Evolutionary conservation across 1,140 invertebrate species (phyloP), one percentile per base, ranked within the genome.

Genomic region (Liolophura sinensis): DNA sequence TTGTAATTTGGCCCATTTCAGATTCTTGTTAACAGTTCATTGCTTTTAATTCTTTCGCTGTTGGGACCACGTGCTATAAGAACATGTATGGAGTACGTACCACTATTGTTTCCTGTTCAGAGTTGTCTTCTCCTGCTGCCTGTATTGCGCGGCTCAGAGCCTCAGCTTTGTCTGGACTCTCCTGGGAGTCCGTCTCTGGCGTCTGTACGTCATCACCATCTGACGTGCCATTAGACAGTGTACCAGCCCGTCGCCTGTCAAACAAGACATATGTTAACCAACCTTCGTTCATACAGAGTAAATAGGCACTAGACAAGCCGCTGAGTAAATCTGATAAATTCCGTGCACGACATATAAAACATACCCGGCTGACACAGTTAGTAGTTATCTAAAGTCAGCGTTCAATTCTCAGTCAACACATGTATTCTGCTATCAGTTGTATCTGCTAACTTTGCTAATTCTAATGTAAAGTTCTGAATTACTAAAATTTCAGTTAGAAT

Each of bases 181-280:
- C 47, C 11, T 68, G 65, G 22, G 68, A 67, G 16, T 73, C 73
- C 15, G 70, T 64, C 6, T 68, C 68, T 55, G 66, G 63, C 1
- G 62, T 69, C 52, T 58, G 60, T 31, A 58, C 54, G 14, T 74
- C 73, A 50, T 74, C 73, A n/a, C 70, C 70, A 60, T 72, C 74
- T 54, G 74, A 73, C 25, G 73, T 76, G 46, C 78, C 78, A 68
- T 78, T 80, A 7, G 75, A 50, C 40, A 77, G 4, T 16, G 67
- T 58, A 54, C 67, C 71, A 12, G 69, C 69, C 61, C 67, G 67
- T 47, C 77, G 61, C 24, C 77, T 79, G 60, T 14, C 71, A 68
- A n/a, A n/a, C 54, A 31, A 50, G 16, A 55, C 12, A 18, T n/a
- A 15, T 14, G 49, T 47, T 14, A 25, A 11, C 47, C 47, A 12